Evolutionary conservation across 2,113 vertebrate species (phyloP).

Genomic region (Sapajus apella): DNA sequence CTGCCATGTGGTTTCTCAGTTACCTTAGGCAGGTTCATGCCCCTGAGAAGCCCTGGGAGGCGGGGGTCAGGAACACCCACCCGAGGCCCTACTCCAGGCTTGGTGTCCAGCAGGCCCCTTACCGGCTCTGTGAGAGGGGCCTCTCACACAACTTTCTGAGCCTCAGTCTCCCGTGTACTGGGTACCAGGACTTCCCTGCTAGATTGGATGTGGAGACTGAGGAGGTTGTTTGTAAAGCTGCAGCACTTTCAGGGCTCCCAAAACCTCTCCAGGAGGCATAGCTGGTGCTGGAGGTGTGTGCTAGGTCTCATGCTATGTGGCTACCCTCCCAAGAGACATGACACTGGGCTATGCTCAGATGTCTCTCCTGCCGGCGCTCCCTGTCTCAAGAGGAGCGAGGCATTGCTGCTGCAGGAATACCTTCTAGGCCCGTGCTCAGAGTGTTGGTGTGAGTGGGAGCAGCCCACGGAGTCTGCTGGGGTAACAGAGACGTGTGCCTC

Average conservation of each 20-base stretch:
- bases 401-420: not conserved
- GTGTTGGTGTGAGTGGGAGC: not conserved
- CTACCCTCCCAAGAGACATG: not conserved
- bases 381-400: not conserved
- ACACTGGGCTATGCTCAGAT: not conserved
- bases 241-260: not conserved
- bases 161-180: not conserved
- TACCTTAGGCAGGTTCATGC: not conserved
- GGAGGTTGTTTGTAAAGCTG: not conserved
- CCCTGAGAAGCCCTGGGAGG: not conserved
- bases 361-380: not conserved
- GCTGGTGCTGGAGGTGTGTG: not conserved
- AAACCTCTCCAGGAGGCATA: not conserved
- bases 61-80: not conserved
- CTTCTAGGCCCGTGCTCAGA: not conserved
- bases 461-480: not conserved
- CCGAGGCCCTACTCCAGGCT: not conserved
- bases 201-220: not conserved
- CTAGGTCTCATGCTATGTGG: not conserved
- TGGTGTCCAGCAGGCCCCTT: not conserved
- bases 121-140: not conserved
- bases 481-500: not conserved
- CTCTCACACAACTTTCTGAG: not conserved
- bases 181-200: not conserved
- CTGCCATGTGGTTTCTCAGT: rapidly evolving